A percentile compares a stretch with the other conserved stretches of the same genome.
Evolutionary conservation across 2,797 vertebrate species (phyloP).

Genomic region (Coranthus polyacanthus): DNA sequence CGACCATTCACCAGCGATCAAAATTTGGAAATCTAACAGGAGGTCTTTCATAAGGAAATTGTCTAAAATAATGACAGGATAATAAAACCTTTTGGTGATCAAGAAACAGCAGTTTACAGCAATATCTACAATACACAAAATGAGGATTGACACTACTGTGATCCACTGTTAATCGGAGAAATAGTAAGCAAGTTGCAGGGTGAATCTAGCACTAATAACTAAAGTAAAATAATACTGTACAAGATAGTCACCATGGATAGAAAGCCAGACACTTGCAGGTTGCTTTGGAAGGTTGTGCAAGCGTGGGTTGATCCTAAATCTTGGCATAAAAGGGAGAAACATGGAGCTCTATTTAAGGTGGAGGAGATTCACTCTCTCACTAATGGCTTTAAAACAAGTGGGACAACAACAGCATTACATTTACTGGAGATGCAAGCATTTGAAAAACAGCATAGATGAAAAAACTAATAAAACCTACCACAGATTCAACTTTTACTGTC

Average conservation of each 20-base stretch:
- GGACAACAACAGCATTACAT: constrained; percentile 7
- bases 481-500: too few species aligned
- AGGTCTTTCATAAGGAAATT: too few species aligned
- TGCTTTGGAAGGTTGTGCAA: constrained; percentile 73
- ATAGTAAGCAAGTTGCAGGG: constrained; percentile 25
- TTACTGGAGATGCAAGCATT: background rate
- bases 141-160: constrained; percentile 1
- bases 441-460: background rate
- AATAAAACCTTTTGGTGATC: constrained; percentile 1
- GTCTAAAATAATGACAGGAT: background rate
- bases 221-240: constrained; percentile 54
- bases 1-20: background rate
- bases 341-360: constrained; percentile 69
- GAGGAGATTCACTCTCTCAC: constrained; percentile 15
- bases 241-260: constrained; percentile 83
- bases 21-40: background rate
- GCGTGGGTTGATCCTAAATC: constrained; percentile 74
- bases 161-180: background rate
- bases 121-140: constrained; percentile 21
- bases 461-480: background rate
- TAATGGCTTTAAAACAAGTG: constrained; percentile 15
- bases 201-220: constrained; percentile 54
- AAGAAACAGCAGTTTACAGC: constrained; percentile 39
- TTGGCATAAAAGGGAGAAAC: constrained; percentile 76
- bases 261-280: constrained; percentile 78